Conservation (phyloP, 2,888 invertebrate genomes). For the Morpho helenor region DNA sequence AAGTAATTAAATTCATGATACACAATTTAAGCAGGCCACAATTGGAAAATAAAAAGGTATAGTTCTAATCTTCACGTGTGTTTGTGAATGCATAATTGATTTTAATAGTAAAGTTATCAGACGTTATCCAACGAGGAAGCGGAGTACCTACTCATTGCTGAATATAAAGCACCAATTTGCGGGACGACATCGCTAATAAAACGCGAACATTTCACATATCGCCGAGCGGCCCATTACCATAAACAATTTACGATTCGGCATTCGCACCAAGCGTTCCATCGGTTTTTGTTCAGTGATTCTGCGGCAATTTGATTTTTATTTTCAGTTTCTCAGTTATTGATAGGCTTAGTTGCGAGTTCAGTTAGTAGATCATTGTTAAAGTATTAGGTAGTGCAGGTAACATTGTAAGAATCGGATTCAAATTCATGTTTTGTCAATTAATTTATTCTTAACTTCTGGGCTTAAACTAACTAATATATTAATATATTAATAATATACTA, state of each 20-base stretch:
- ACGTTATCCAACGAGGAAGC: slow-evolving; percentile 9
- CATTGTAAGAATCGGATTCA: neutral
- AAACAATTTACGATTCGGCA: slow-evolving; percentile 61
- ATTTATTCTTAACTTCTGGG: too few relatives aligned
- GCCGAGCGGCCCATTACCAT: slow-evolving; percentile 50
- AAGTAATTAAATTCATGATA: too few relatives aligned
- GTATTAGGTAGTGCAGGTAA: neutral
- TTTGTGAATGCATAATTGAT: slow-evolving; percentile 10
- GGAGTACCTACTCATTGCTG: slow-evolving; percentile 22
- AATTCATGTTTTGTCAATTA: too few relatives aligned
- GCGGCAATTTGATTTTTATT: slow-evolving; percentile 14
- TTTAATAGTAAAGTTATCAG: slow-evolving; percentile 5
- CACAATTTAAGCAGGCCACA: too few relatives aligned
- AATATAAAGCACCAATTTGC: slow-evolving; percentile 34
- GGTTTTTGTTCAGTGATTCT: slow-evolving; percentile 38
- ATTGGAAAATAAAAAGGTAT: neutral
- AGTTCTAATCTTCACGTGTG: neutral
- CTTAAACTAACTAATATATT: too few relatives aligned
- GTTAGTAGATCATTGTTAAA: too few relatives aligned
- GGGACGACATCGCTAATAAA: slow-evolving; percentile 44
- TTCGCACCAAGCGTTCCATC: slow-evolving; percentile 52
- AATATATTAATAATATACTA: too few relatives aligned
- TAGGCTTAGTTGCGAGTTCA: too few relatives aligned
- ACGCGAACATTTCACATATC: slow-evolving; percentile 56
- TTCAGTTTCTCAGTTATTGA: slow-evolving; percentile 6